A percentile compares a stretch with the other conserved stretches of the same genome.
Evolutionary conservation across 2,888 invertebrate genomes (phyloP).

Genomic region (Drosophila mimica): DNA sequence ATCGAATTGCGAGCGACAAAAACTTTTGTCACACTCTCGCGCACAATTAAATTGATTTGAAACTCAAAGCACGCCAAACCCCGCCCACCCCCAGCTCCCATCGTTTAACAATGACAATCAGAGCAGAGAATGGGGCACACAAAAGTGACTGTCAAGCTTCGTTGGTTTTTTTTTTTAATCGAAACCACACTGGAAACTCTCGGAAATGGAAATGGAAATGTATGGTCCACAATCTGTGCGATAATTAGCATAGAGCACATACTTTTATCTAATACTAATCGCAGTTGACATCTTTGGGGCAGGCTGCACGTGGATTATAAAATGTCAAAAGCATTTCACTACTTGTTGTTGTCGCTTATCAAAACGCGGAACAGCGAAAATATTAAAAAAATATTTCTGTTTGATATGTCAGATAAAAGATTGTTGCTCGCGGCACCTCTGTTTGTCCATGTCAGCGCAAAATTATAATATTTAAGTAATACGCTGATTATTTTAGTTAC

Average conservation of each 20-base stretch:
- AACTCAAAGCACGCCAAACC: slow-evolving; percentile 21
- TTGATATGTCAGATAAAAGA: slow-evolving; percentile 46
- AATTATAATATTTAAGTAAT: slow-evolving; percentile 22
- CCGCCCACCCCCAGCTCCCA: not conserved
- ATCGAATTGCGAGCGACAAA: slow-evolving; percentile 28
- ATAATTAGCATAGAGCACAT: slow-evolving; percentile 31
- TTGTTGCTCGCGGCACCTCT: slow-evolving; percentile 22
- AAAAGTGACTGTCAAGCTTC: slow-evolving; percentile 45
- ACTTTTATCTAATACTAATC: slow-evolving; percentile 33
- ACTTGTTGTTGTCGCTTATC: slow-evolving; percentile 31
- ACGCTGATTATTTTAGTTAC: slow-evolving; percentile 31
- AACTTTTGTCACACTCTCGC: slow-evolving; percentile 64
- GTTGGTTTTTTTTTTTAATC: slow-evolving; percentile 36
- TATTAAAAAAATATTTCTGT: slow-evolving; percentile 29
- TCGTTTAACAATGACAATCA: slow-evolving; percentile 59
- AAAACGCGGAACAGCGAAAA: slow-evolving; percentile 16
- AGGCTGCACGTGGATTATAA: slow-evolving; percentile 37
- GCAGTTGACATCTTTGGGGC: slow-evolving; percentile 10
- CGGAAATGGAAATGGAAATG: slow-evolving; percentile 4
- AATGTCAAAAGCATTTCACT: slow-evolving; percentile 30
- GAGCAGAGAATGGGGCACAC: slow-evolving; percentile 58
- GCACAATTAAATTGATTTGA: slow-evolving; percentile 69
- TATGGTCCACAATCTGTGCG: slow-evolving; percentile 12
- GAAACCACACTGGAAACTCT: slow-evolving; percentile 4
- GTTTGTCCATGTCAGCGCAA: slow-evolving; percentile 52